These are phyloP conservation scores for Tadarida brasiliensis DNA, from an alignment of 2,797 vertebrate genomes.

Conservation along the genomic window DNA sequence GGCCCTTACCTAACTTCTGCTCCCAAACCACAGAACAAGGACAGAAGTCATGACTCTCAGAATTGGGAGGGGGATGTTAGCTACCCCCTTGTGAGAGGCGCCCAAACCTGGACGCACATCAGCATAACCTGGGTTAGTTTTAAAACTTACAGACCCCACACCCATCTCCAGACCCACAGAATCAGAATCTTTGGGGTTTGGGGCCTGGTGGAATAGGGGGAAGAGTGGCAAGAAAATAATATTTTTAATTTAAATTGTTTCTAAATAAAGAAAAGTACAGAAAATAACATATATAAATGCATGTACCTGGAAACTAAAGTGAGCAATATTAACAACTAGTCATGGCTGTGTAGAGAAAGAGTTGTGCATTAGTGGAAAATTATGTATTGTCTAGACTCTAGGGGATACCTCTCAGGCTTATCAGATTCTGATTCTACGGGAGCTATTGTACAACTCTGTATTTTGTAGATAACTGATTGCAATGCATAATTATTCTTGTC, in stretches of 20 bases:
- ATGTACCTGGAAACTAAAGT: slow-evolving; percentile 16
- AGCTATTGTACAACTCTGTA: neutral
- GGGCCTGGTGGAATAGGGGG: too few relatives aligned
- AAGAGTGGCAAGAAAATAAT: neutral
- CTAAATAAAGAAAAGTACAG: slow-evolving; percentile 1
- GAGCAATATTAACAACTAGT: neutral
- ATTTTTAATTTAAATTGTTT: slow-evolving; percentile 8
- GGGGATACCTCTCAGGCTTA: neutral
- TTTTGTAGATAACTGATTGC: neutral
- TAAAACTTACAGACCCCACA: neutral
- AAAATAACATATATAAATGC: slow-evolving; percentile 5
- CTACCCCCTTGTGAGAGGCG: neutral
- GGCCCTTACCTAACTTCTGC: neutral
- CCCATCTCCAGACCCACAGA: neutral
- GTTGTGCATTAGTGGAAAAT: neutral
- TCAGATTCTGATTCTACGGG: neutral
- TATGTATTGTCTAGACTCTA: neutral
- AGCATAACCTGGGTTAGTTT: neutral
- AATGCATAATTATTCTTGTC: neutral
- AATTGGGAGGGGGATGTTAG: neutral
- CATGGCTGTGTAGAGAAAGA: neutral
- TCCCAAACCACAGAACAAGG: neutral
- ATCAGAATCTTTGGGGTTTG: neutral
- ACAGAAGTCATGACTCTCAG: neutral
- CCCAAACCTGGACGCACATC: neutral